Conservation (phyloP, 53 echinoderm and acorn worm genomes). For the Luidia sarsii region DNA sequence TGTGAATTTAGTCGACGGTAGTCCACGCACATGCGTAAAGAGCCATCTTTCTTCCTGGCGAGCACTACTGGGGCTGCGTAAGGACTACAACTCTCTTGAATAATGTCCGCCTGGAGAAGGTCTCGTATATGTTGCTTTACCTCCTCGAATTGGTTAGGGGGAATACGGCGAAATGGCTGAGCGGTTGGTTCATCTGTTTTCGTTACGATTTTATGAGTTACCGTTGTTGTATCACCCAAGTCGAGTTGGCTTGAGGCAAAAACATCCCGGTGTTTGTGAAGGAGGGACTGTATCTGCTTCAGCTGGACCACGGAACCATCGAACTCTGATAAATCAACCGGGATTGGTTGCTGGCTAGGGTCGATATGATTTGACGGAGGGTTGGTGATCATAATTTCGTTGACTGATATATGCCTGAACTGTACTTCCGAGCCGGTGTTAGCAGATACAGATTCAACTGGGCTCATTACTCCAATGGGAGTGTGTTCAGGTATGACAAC, state of each 20-base stretch:
- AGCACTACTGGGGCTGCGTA: conserved; percentile 51
- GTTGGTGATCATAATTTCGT: not conserved
- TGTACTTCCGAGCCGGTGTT: not conserved
- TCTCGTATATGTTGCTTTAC: conserved; percentile 56
- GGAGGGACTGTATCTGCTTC: too few species aligned
- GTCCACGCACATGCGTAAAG: conserved; percentile 33
- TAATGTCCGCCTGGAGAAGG: conserved; percentile 38
- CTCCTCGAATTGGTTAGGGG: conserved; percentile 59
- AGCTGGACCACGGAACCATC: not conserved
- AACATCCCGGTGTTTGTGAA: not conserved
- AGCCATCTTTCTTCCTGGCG: conserved; percentile 47
- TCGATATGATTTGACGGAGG: not conserved
- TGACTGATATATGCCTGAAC: not conserved
- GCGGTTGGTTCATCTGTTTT: conserved; percentile 8
- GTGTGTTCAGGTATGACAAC: not conserved
- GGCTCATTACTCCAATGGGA: not conserved
- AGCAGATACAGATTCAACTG: not conserved
- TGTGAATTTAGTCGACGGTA: conserved; percentile 13
- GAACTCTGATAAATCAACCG: not conserved
- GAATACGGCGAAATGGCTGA: conserved; percentile 50
- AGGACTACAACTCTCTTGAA: conserved; percentile 57
- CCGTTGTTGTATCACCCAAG: not conserved
- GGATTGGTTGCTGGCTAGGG: not conserved
- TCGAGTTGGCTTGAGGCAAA: not conserved
- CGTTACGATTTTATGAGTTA: not conserved